Percentiles rank a stretch among this genome's conserved stretches.
Conservation (phyloP, 2,113 vertebrate genomes). For the Pseudois nayaur region DNA sequence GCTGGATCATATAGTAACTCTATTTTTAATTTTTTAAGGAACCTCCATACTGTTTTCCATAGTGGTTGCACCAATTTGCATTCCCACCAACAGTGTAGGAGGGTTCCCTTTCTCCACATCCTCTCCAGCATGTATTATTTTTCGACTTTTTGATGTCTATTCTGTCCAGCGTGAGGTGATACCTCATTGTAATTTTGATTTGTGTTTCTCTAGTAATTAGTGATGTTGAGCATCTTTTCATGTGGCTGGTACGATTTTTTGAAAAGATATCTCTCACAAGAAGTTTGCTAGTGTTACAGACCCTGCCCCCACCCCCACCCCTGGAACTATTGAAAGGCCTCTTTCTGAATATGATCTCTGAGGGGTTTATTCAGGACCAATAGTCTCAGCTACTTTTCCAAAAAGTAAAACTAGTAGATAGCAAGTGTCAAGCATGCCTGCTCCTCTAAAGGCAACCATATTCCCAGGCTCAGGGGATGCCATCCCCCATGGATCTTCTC, state of each 20-base stretch:
- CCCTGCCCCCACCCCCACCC: fast-evolving
- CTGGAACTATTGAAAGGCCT: not conserved
- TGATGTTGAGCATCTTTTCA: not conserved
- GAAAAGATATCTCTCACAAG: not conserved
- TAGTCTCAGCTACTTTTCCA: not conserved
- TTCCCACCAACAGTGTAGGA: not conserved
- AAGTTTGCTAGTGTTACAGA: not conserved
- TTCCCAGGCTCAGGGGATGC: not conserved
- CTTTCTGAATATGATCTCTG: not conserved
- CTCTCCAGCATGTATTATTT: not conserved
- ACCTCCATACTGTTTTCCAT: not conserved
- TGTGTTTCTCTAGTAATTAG: not conserved
- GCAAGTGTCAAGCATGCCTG: not conserved
- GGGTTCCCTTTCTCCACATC: not conserved
- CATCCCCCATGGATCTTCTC: fast-evolving
- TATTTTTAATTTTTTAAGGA: not conserved
- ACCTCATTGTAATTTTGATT: not conserved
- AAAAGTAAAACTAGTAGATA: not conserved
- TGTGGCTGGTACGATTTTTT: not conserved
- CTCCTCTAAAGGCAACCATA: not conserved
- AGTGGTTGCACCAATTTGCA: not conserved
- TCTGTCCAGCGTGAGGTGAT: not conserved
- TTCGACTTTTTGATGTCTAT: not conserved
- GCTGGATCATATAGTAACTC: not conserved
- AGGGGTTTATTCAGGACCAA: not conserved